Evolutionary conservation across 1,140 invertebrate genomes (phyloP), one percentile per base, ranked within the genome.

Genomic region (Lineus longissimus): DNA sequence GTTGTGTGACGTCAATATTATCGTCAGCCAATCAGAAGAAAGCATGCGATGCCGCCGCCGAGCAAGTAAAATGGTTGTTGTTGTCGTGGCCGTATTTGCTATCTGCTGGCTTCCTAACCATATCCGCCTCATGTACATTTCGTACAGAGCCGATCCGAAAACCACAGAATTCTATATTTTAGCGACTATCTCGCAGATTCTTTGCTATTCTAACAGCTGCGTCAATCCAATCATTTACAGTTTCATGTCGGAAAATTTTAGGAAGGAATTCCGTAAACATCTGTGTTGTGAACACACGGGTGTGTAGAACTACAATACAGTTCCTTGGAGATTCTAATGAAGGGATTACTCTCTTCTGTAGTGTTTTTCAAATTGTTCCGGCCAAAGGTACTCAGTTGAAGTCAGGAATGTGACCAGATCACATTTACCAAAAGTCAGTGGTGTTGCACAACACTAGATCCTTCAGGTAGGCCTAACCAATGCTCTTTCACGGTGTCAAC

Each of bases 201-300:
- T 97, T 57, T 94, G 93, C 1, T 97, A 97, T 81, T 92, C 90
- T 79, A 97, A 96, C 83, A 93, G 91, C 67, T 96, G 94, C 75
- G 89, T 97, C 63, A 97, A 97, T 79, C 95, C 95, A 0, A 91
- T 97, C 63, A 85, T 97, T n/a, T 97, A 97, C 81, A 94, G 95
- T 0, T 93, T 93, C 76, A 84, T 93, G 0, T 92, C 90, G 1
- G 91, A 93, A 65, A 92, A 92, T 78, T 94, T 94, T 82, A 85
- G 91, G 36, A 88, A 91, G 69, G 91, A 90, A 2, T 93, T 93
- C 76, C 83, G 87, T 27, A 91, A 91, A 81, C 84, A 90, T 30
- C 64, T 80, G 11, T 75, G 72, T 67, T 79, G n/a, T n/a, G n/a
- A n/a, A n/a, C n/a, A n/a, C n/a, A n/a, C n/a, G n/a, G n/a, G n/a